These are phyloP conservation scores for Amia ocellicauda DNA, from an alignment of 2,113 vertebrate species.

Conservation along the genomic window DNA sequence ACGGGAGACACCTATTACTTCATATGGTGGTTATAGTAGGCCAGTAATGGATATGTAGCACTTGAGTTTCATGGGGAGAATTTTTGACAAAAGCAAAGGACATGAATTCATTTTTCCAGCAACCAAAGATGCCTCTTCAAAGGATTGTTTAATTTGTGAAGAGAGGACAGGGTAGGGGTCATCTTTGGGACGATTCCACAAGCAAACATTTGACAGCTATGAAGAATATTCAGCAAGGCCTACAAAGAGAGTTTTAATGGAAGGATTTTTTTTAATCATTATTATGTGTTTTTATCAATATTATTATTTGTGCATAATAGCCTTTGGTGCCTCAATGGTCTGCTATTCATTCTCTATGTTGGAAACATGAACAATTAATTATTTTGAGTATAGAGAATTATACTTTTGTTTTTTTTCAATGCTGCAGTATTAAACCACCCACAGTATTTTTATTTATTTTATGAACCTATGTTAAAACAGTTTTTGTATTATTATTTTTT, in stretches of 20 bases:
- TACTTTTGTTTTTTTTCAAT: constrained; percentile 17
- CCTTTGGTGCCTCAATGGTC: constrained; percentile 68
- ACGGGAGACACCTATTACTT: not conserved
- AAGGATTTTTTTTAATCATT: constrained; percentile 28
- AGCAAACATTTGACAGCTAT: constrained; percentile 1
- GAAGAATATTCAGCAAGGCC: not conserved
- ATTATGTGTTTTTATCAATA: constrained; percentile 29
- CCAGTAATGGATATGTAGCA: not conserved
- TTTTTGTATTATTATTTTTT: no score
- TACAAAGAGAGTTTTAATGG: constrained; percentile 29
- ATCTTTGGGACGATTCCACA: constrained; percentile 11
- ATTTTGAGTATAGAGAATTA: constrained; percentile 42
- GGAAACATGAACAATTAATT: constrained; percentile 47
- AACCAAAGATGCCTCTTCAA: constrained; percentile 10
- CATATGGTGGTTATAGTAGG: not conserved
- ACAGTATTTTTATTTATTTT: no score
- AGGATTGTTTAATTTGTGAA: constrained; percentile 9
- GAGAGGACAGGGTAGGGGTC: no score
- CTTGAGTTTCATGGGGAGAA: constrained; percentile 13
- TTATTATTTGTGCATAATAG: constrained; percentile 49
- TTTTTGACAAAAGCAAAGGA: not conserved
- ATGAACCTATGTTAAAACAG: no score
- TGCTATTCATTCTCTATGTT: constrained; percentile 66
- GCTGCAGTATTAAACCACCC: no score
- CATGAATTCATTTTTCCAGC: constrained; percentile 5